phyloP scores from a whole-genome alignment of 2,113 vertebrate species.

The Odontesthes bonariensis region DNA sequence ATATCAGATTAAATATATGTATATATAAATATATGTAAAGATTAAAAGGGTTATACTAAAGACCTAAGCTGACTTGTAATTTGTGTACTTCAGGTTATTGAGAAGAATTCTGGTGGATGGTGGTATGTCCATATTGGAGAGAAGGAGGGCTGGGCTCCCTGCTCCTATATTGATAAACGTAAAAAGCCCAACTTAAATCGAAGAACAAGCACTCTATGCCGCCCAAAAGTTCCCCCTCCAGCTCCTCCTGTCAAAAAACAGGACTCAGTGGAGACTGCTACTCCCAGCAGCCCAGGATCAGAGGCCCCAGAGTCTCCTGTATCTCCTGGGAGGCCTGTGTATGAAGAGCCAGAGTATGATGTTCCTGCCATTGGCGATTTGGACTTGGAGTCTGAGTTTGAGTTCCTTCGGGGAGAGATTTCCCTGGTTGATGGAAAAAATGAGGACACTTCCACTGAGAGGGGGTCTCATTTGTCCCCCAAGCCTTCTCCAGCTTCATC shows the following conservation, averaged over 20 bases:
- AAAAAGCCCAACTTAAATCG: conserved; percentile 98
- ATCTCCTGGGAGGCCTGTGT: conserved; percentile 87
- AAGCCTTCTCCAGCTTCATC: conserved; percentile 82
- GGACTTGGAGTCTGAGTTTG: conserved; percentile 80
- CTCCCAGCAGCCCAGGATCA: conserved; percentile 73
- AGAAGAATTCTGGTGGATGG: conserved; percentile 99
- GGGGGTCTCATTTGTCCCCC: conserved; percentile 68
- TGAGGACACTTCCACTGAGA: conserved; percentile 71
- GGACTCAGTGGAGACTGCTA: conserved; percentile 87
- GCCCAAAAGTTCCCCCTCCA: conserved; percentile 96
- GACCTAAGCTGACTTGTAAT: not conserved
- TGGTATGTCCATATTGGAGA: conserved; percentile 99
- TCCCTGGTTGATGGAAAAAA: conserved; percentile 73
- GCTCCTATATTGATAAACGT: conserved; percentile 98
- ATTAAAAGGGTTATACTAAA: not conserved
- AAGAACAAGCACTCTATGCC: conserved; percentile 96
- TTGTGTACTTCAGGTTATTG: conserved; percentile 90
- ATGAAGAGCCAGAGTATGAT: conserved; percentile 97
- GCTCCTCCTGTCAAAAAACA: conserved; percentile 95
- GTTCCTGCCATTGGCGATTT: conserved; percentile 91
- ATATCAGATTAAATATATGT: too few species aligned
- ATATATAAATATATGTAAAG: too few species aligned
- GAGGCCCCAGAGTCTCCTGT: conserved; percentile 87
- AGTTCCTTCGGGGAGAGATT: conserved; percentile 74
- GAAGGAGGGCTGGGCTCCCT: conserved; percentile 98